A percentile compares a stretch with the other conserved stretches of the same genome.
These are phyloP conservation scores for Palaemon carinicauda DNA, from an alignment of 1,140 invertebrate genomes.

Conservation along the genomic window DNA sequence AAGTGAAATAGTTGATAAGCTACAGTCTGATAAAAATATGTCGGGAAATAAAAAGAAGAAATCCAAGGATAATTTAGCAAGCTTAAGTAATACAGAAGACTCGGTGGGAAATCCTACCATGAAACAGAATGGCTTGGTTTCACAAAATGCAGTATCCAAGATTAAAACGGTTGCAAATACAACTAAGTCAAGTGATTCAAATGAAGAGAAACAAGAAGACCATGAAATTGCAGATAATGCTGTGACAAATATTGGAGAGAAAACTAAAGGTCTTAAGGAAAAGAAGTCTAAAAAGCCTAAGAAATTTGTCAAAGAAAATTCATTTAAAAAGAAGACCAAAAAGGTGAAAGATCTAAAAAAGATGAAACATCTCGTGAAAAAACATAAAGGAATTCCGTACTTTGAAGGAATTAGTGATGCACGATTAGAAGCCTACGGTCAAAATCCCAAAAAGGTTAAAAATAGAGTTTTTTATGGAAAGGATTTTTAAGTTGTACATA, in stretches of 20 bases:
- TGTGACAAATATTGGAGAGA: no score
- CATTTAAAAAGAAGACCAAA: not conserved
- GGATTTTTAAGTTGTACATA: not conserved
- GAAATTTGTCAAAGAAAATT: no score
- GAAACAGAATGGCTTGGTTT: no score
- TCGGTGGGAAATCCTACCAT: no score
- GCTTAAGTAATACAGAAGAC: not conserved
- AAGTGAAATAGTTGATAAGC: no score
- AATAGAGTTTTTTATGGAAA: constrained; percentile 73
- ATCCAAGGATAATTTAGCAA: not conserved
- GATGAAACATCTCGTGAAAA: not conserved
- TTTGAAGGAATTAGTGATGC: constrained; percentile 68
- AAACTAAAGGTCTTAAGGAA: no score
- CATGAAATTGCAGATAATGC: no score
- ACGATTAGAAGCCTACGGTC: constrained; percentile 85
- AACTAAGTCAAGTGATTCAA: no score
- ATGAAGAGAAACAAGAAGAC: no score
- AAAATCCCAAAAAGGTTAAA: constrained; percentile 90
- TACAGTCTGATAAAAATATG: not conserved
- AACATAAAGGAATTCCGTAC: not conserved
- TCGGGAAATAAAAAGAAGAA: not conserved
- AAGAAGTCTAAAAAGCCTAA: no score
- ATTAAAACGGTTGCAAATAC: no score
- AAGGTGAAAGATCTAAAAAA: not conserved
- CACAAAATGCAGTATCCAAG: no score